Evolutionary conservation across 1,140 invertebrate genomes (phyloP), one percentile per base, ranked within the genome.

Genomic region (Drosophila subobscura): DNA sequence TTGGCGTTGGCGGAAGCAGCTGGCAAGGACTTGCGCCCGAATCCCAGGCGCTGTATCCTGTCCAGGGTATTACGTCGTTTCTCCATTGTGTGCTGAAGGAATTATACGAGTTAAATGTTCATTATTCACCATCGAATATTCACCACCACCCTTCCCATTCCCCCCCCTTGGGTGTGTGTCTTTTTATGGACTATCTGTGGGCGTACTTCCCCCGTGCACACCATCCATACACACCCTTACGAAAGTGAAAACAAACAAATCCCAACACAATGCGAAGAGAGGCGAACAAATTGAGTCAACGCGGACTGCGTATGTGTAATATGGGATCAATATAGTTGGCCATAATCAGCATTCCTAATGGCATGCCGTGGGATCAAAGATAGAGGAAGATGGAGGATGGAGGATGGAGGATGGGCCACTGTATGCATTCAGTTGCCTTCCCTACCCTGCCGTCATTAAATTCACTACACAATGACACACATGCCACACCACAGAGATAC

Each of bases 11-110:
- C 16, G 16, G 16, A 20, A 20, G 16, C 59, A 4, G 68, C 49
- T 45, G 90, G 65, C 16, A 84, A 75, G 50, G 90, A 79, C 60
- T 90, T 88, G 46, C 95, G 94, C 92, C 95, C 95, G 93, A 95
- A 95, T 90, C 95, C 94, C 90, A 95, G 94, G 91, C 94, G 95
- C 85, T 95, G 95, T 91, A 96, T 93, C 65, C 95, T 95, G 92
- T 96, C 95, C 95, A 96, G 94, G 89, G 94, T 94, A 92, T 93
- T 93, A 81, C 92, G 92, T 66, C 91, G 92, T 77, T 90, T 91
- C 42, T 91, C 90, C 90, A 91, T 91, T 88, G 71, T 75, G 44
- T 77, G 56, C 79, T 77, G 47, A 42, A 23, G 33, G 44, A 41
- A 53, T 68, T 58, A 57, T 61, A 66, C 49, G 27, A 73, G 61